phyloP scores from a whole-genome alignment of 2,888 invertebrate genomes.

The Heliconius charithonia region DNA sequence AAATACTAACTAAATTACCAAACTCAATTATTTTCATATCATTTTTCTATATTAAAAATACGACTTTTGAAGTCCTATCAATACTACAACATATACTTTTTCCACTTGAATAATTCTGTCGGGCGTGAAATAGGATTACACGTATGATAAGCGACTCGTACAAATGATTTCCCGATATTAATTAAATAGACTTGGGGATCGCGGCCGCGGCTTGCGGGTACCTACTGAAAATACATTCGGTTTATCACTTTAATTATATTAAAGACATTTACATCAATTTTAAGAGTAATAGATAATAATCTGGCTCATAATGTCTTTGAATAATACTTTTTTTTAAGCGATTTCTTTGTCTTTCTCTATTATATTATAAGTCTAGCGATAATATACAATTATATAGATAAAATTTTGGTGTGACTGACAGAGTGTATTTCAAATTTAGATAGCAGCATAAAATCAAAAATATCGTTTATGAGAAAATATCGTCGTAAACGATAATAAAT shows the following conservation, averaged over 20 bases:
- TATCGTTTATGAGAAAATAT: not conserved
- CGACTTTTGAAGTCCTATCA: not conserved
- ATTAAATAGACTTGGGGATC: conserved; percentile 27
- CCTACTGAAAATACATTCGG: not conserved
- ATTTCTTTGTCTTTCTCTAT: no score
- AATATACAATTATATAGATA: no score
- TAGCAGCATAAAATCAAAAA: not conserved
- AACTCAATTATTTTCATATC: not conserved
- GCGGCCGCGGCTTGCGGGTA: not conserved
- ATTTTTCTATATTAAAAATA: not conserved
- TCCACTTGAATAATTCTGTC: conserved; percentile 35
- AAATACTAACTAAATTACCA: no score
- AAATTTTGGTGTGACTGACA: not conserved
- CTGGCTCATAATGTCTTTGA: no score
- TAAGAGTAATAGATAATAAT: not conserved
- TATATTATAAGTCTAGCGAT: no score
- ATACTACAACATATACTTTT: conserved; percentile 26
- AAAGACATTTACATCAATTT: not conserved
- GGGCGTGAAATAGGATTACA: conserved; percentile 35
- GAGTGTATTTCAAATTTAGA: not conserved
- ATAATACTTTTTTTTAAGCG: no score
- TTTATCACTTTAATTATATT: not conserved
- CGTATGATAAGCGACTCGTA: conserved; percentile 34
- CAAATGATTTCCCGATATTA: conserved; percentile 34
- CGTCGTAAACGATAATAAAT: not conserved